Evolutionary conservation across 2,888 invertebrate species (phyloP), one percentile per base, ranked within the genome.

Genomic region (Agonopterix subpropinquella): DNA sequence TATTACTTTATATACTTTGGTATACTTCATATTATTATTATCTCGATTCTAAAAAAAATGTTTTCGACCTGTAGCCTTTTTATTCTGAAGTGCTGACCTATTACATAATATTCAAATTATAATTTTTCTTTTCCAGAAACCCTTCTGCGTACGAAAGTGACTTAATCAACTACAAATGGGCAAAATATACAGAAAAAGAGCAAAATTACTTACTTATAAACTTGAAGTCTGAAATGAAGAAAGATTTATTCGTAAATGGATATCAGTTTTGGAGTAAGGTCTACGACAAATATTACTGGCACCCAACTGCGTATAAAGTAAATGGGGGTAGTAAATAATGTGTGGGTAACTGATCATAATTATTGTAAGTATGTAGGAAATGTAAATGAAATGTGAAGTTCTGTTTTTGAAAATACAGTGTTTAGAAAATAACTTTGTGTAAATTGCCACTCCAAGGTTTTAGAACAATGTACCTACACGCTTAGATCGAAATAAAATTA

Each of bases 121-220:
- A 8, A 42, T 13, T 9, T 80, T 80, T 36, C 77, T 13, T 9
- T 80, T 80, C 36, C 77, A 87, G 87, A 39, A 61, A 87, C 53
- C 87, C 87, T 4, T 84, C 86, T 2, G 74, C 74, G 0, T 86
- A 67, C 49, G 85, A 86, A 53, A 84, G 77, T 53, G 43, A 61
- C 1, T 56, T 87, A 2, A 53, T 81, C 2, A 64, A 70, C 4
- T 55, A 68, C 1, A 79, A 80, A 60, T 88, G 87, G 87, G 56
- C 55, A 28, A 68, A 65, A 28, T 86, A 75, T 50, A 72, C 73
- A 36, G 70, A 66, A 9, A 59, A 75, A 11, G 63, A 75, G n/a
- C 68, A 57, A 7, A 67, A 73, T 47, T 84, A 86, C 53, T 54
- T 87, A 46, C 69, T 79, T 41, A 80, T 88, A n/a, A 67, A 72